Base-by-base conservation (phyloP, 2,888 invertebrate genomes). In the Chorisops tibialis region DNA sequence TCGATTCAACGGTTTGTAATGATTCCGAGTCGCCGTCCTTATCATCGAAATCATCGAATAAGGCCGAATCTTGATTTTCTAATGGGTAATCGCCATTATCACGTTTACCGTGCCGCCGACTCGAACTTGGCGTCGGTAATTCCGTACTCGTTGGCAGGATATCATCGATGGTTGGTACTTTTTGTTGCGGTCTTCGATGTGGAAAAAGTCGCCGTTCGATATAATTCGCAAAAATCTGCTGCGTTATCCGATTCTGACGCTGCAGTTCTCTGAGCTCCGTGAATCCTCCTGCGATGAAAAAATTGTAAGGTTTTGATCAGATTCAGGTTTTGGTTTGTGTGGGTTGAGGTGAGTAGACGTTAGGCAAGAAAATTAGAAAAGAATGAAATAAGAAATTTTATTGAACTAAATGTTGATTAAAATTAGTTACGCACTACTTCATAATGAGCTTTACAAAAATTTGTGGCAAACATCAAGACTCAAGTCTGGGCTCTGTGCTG, bases 221-320 rank as follows among this genome's bases (percentile, higher is more conserved):
- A 72, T 83, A 89, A 63, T 87, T 87, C 72, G 88, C 86, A 67
- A 89, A 81, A 68, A 89, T 88, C 80, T 88, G 87, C 77, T 87
- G 84, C 35, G 88, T 89, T 75, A 88, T 88, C 76, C 84, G 83
- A 80, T 88, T 88, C 81, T 89, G 88, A 66, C 88, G 80, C 70
- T 85, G 86, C 75, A 88, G 76, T 76, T 88, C 88, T 68, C 81
- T 81, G 68, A 78, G 71, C 66, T 81, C 78, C 66, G 75, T 69
- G 67, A 54, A 21, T 22, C 73, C 75, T 22, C 73, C 75, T 75
- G 73, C 24, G 39, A 60, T 18, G 21, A 21, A n/a, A 14, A 59
- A 59, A 56, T 22, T 6, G 18, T 4, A 37, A 51, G 16, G 6
- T 18, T 41, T 16, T 41, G 18, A 41, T 18, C 18, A 14, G 41